Conservation (phyloP, 2,113 vertebrate genomes). For the Ammodytes marinus region DNA sequence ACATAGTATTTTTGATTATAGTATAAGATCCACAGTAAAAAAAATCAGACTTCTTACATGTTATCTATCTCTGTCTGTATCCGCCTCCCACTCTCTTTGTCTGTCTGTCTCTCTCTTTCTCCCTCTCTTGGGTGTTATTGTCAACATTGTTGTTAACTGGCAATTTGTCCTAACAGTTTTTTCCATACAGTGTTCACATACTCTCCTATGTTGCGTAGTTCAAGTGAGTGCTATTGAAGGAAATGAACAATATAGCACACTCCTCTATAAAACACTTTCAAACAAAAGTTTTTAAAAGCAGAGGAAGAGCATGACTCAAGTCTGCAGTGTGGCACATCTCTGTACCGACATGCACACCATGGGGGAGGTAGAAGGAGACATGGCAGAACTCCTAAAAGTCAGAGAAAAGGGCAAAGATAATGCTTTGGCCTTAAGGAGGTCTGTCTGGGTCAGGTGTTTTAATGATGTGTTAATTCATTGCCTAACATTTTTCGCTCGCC, state of each 20-base stretch:
- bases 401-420: conserved; percentile 14
- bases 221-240: conserved; percentile 72
- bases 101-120: conserved; percentile 17
- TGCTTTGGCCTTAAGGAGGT: conserved; percentile 5
- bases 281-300: conserved; percentile 47
- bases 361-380: conserved; percentile 37
- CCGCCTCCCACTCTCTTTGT: not conserved
- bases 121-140: conserved; percentile 43
- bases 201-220: conserved; percentile 55
- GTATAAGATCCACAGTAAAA: no score
- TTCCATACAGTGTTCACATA: conserved; percentile 39
- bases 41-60: no score
- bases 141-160: conserved; percentile 52
- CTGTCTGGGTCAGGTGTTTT: conserved; percentile 52
- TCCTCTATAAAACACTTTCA: conserved; percentile 40
- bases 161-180: conserved; percentile 60
- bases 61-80: no score
- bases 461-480: conserved; percentile 74
- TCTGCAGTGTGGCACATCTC: conserved; percentile 31
- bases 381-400: conserved; percentile 25
- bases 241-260: conserved; percentile 58
- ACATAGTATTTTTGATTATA: no score
- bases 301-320: conserved; percentile 63
- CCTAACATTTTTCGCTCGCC: conserved; percentile 52
- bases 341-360: conserved; percentile 39